Conservation (phyloP, 1,140 invertebrate species). For the Linepithema humile region DNA sequence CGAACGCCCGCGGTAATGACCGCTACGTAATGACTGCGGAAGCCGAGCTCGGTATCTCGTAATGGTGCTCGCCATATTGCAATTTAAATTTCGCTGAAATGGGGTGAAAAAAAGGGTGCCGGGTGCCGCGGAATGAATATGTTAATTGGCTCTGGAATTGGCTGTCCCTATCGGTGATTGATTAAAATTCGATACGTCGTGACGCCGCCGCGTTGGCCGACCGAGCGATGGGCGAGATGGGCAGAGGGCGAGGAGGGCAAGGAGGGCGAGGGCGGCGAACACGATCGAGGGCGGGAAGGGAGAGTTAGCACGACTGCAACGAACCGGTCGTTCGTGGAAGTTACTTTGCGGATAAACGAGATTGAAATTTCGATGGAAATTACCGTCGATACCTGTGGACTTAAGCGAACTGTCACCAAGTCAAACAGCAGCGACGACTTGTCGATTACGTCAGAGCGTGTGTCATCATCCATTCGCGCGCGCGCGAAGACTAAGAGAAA, state of each 20-base stretch:
- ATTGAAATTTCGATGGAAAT: conserved; percentile 82
- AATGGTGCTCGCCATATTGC: conserved; percentile 64
- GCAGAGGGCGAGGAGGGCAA: background rate
- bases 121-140: conserved; percentile 77
- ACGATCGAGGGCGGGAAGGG: conserved; percentile 39
- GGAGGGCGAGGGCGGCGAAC: conserved; percentile 11
- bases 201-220: conserved; percentile 59
- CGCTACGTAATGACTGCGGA: conserved; percentile 52
- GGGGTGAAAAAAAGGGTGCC: conserved; percentile 56
- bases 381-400: conserved; percentile 76
- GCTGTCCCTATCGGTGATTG: conserved; percentile 81
- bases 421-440: conserved; percentile 74
- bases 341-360: conserved; percentile 80
- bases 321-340: conserved; percentile 66
- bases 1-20: conserved; percentile 60
- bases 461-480: conserved; percentile 8
- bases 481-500: conserved; percentile 1
- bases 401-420: conserved; percentile 78
- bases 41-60: background rate
- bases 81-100: conserved; percentile 71
- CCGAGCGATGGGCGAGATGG: conserved; percentile 46
- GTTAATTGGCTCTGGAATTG: conserved; percentile 82
- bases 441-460: conserved; percentile 51
- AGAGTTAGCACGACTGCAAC: conserved; percentile 52
- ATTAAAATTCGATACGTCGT: conserved; percentile 81